Conservation (phyloP, 2,797 vertebrate genomes). For the Chloroceryle inda region DNA sequence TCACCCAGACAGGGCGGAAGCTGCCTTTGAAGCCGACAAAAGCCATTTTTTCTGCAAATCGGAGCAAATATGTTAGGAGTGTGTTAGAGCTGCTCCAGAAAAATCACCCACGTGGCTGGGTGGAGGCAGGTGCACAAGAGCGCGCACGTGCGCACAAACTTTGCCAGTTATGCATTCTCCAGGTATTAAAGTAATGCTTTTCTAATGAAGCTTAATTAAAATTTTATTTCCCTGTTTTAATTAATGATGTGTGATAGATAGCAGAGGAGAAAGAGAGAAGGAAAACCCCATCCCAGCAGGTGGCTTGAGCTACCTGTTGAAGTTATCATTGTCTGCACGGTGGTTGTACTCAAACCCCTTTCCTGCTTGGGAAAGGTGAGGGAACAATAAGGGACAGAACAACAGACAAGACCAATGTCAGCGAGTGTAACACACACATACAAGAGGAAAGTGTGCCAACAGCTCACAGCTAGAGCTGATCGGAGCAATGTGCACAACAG, state of each 20-base stretch:
- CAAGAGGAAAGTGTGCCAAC: accelerated
- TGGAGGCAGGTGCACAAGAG: background rate
- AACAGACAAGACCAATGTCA: background rate
- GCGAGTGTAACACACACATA: accelerated
- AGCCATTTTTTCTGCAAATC: constrained; percentile 88
- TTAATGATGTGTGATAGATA: background rate
- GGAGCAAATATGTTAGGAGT: background rate
- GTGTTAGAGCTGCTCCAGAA: background rate
- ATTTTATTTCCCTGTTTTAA: background rate
- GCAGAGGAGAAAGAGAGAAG: background rate
- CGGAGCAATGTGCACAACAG: accelerated
- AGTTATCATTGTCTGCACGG: background rate
- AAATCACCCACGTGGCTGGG: background rate
- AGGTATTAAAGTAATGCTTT: background rate
- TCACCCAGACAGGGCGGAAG: constrained; percentile 91
- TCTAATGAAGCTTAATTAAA: background rate
- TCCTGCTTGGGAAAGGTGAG: background rate
- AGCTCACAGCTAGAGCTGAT: background rate
- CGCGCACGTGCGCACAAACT: background rate
- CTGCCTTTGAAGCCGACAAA: constrained; percentile 93
- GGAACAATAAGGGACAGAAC: background rate
- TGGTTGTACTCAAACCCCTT: background rate
- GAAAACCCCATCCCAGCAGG: background rate
- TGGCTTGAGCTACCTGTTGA: background rate
- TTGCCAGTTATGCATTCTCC: background rate